Evolutionary conservation across 1,140 invertebrate species (phyloP).

Genomic region (Saccostrea echinata): DNA sequence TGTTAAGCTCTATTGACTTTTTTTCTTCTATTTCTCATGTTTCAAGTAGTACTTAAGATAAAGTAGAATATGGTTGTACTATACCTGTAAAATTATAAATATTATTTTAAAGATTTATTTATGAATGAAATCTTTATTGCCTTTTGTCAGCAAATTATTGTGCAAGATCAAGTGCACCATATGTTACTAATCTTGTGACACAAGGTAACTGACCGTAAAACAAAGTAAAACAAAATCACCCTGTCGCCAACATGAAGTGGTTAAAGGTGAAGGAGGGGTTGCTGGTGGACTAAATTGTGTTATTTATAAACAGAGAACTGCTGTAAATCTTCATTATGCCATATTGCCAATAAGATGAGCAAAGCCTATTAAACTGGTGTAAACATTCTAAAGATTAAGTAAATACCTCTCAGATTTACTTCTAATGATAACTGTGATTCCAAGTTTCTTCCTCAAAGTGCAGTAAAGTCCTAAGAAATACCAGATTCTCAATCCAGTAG

Average conservation of each 20-base stretch:
- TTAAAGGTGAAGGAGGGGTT: neutral
- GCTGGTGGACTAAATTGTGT: neutral
- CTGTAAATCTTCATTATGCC: slow-evolving; percentile 34
- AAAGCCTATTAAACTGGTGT: slow-evolving; percentile 27
- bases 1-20: too few relatives aligned
- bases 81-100: neutral
- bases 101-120: neutral
- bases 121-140: slow-evolving; percentile 16
- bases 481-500: neutral
- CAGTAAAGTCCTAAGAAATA: neutral
- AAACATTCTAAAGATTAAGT: slow-evolving; percentile 22
- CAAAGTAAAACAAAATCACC: neutral
- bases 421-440: neutral
- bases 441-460: neutral
- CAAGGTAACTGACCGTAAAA: neutral
- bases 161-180: neutral
- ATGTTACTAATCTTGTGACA: neutral
- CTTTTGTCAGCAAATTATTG: neutral
- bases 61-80: neutral
- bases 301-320: slow-evolving; percentile 17
- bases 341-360: slow-evolving; percentile 30
- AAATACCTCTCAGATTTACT: slow-evolving; percentile 3
- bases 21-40: neutral
- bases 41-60: neutral
- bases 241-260: slow-evolving; percentile 20